Evolutionary conservation across 2,113 vertebrate species (phyloP), one percentile per base, ranked within the genome.

Genomic region (Dipodomys stephensi): DNA sequence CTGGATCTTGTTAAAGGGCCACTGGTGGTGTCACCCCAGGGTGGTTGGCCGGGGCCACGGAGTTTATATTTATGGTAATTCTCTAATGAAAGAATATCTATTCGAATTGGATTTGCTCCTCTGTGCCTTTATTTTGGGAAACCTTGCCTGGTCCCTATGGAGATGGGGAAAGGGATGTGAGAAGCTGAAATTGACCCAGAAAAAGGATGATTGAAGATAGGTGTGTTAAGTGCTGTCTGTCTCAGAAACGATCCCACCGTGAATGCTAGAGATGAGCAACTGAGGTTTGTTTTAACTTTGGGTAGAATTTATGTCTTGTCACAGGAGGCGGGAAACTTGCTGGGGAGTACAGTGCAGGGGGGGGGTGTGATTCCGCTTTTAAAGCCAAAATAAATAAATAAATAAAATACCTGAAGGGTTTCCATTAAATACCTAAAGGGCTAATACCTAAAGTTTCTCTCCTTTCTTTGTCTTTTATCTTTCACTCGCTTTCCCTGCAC

Each of bases 71-170:
- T 94, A 93, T 88, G 93, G 35, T 94, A 76, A 96, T 60, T 95
- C 71, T 93, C 83, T 93, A 84, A 81, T 94, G 79, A 93, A 96
- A 92, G 78, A 49, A 65, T 79, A 67, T 79, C 53, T 28, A 3
- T 92, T 91, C 39, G 90, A 93, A 94, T 15, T 95, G 93, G 79
- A 93, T 83, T 94, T 94, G 93, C 60, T 90, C 96, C 95, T 92
- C 81, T 96, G 91, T 87, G 94, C 57, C 84, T 96, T 96, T 97
- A 96, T 97, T 97, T 97, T 96, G 93, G 96, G 94, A 96, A 90
- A 94, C 78, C 71, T 94, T 88, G 57, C 82, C 78, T 91, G 89
- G 87, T 95, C 94, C 84, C 95, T 25, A 0, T 89, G 90, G 74
- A 87, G 77, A 35, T 87, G 67, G 89, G 88, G 73, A 92, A 76